Conservation (phyloP, 2,888 invertebrate genomes). For the Polyommatus icarus region DNA sequence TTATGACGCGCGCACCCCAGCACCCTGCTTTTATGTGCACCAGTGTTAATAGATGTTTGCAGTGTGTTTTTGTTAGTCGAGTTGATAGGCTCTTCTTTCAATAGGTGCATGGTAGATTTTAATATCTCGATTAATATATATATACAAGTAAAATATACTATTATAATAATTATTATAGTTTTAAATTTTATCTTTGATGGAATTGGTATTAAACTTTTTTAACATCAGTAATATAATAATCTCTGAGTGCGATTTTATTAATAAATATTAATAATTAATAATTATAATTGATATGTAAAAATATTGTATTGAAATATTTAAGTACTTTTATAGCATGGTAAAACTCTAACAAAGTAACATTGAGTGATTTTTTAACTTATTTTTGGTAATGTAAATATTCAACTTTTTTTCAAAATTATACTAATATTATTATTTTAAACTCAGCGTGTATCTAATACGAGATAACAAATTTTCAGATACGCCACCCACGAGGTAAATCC, state of each 20-base stretch:
- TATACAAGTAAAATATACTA: slow-evolving; percentile 32
- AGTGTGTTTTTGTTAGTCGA: slow-evolving; percentile 48
- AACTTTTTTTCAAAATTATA: neutral
- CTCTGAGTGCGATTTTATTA: slow-evolving; percentile 3
- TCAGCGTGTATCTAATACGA: neutral
- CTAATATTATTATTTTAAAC: neutral
- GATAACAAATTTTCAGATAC: slow-evolving; percentile 77
- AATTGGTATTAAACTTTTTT: slow-evolving; percentile 25
- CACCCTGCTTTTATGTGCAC: slow-evolving; percentile 75
- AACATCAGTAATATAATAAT: neutral
- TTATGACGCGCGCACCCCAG: slow-evolving; percentile 65
- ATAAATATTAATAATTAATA: slow-evolving; percentile 1
- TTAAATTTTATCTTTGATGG: slow-evolving; percentile 7
- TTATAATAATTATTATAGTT: slow-evolving; percentile 33
- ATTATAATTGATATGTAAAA: slow-evolving; percentile 22
- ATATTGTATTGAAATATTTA: slow-evolving; percentile 29
- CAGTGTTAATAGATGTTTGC: slow-evolving; percentile 47
- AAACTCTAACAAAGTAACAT: slow-evolving; percentile 31
- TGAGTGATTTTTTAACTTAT: slow-evolving; percentile 16
- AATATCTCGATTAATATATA: slow-evolving; percentile 34
- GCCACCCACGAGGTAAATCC: slow-evolving; percentile 91
- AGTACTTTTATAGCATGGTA: slow-evolving; percentile 33
- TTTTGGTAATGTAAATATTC: neutral
- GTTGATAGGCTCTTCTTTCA: slow-evolving; percentile 36
- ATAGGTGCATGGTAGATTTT: slow-evolving; percentile 62